Evolutionary conservation across 2,888 invertebrate species (phyloP), one percentile per base, ranked within the genome.

Genomic region (Drosophila limbata): DNA sequence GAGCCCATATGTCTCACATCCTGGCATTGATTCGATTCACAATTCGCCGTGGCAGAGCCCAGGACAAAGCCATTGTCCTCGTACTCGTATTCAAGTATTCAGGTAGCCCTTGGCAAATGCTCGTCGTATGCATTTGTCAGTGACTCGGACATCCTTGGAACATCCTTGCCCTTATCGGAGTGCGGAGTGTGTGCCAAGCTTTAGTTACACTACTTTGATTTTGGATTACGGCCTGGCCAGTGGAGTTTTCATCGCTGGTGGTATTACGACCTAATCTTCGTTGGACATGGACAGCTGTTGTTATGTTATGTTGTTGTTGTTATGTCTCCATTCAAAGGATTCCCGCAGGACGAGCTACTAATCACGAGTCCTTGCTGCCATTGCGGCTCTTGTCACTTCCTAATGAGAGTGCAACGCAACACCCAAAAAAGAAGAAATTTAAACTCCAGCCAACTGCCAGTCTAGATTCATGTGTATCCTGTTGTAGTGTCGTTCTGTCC

Each of bases 181-280:
- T 8, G 17, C 25, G 25, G 25, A 25, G 25, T 66, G 56, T 52
- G 35, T 56, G 48, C 21, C 48, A 64, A 87, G 87, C 82, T 84
- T 84, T 83, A 83, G 88, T 87, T 77, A 81, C 88, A 85, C 85
- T 83, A 65, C 83, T 85, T 87, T 83, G 88, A 87, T 81, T 87
- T 71, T 53, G 66, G 80, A 75, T 79, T 81, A 69, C 71, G 74
- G 19, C 21, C 47, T 42, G 48, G 39, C 35, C 63, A 65, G 61
- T 68, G 65, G 52, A 59, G 55, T 56, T 39, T 48, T 31, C 40
- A 37, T 56, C 13, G 33, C 47, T 35, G 48, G 47, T 50, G 69
- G 66, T 66, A 52, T 66, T 63, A 77, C 84, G 77, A 62, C 69
- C 62, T 81, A 81, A 84, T 84, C 89, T 72, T 11, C 42, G 47